A percentile compares a stretch with the other conserved stretches of the same genome.
Evolutionary conservation across 2,888 invertebrate species (phyloP).

Genomic region (Toxonevra muliebris): DNA sequence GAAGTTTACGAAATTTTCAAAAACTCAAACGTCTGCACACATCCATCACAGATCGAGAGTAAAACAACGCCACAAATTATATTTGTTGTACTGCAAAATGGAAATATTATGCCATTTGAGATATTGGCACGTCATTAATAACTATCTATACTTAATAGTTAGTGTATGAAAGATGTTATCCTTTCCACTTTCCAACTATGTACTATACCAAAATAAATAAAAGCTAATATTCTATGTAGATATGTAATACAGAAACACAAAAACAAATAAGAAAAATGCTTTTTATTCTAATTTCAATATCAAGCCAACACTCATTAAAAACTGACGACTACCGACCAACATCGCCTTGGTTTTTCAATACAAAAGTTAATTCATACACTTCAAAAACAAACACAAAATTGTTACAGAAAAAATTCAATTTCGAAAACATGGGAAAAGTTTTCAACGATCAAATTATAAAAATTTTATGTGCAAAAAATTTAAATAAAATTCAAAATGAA

Average conservation of each 20-base stretch:
- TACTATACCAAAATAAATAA: too few relatives aligned
- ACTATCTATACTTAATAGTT: too few relatives aligned
- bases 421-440: conserved; percentile 38
- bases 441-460: conserved; percentile 39
- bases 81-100: conserved; percentile 51
- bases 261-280: neutral
- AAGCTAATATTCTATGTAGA: too few relatives aligned
- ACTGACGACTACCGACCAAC: conserved; percentile 5
- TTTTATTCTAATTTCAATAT: neutral
- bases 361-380: neutral
- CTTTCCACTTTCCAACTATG: too few relatives aligned
- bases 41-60: conserved; percentile 37
- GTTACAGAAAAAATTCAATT: conserved; percentile 20
- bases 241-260: too few relatives aligned
- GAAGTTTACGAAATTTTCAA: conserved; percentile 54
- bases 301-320: neutral
- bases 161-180: too few relatives aligned
- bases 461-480: conserved; percentile 39
- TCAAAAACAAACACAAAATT: neutral
- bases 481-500: conserved; percentile 29
- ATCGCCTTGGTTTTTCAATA: neutral
- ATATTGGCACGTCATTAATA: conserved; percentile 39
- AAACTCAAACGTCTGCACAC: conserved; percentile 36
- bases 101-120: conserved; percentile 54
- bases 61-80: conserved; percentile 43